Percentiles rank a stretch among this genome's conserved stretches.
phyloP scores from a whole-genome alignment of 2,888 invertebrate species.

The Agriopis marginaria region DNA sequence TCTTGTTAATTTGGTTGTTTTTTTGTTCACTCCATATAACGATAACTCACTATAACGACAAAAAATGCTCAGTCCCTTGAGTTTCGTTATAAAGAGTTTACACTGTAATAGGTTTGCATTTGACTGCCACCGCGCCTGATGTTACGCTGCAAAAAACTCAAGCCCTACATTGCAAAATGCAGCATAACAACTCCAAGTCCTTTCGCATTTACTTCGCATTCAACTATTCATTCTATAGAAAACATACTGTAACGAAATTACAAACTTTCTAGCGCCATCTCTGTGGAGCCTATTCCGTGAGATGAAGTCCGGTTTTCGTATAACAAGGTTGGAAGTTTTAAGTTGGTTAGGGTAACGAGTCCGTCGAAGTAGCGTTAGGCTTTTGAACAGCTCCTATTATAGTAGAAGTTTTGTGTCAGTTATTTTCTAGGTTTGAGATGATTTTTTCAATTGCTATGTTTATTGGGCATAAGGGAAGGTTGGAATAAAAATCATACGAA shows the following conservation, averaged over 20 bases:
- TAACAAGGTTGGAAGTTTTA: constrained; percentile 29
- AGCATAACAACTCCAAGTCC: constrained; percentile 34
- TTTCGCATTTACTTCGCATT: constrained; percentile 34
- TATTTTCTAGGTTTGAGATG: constrained; percentile 25
- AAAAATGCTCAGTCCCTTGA: no score
- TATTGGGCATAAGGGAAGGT: constrained; percentile 1
- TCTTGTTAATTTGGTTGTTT: no score
- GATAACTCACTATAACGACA: no score
- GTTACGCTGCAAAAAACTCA: constrained; percentile 13
- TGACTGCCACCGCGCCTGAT: no score
- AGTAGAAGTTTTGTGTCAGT: constrained; percentile 31
- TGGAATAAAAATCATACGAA: background rate
- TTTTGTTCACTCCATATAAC: no score
- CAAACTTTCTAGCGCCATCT: constrained; percentile 21
- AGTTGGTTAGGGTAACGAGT: constrained; percentile 36
- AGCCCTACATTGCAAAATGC: constrained; percentile 26
- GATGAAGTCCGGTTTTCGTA: constrained; percentile 22
- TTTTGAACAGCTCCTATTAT: constrained; percentile 33
- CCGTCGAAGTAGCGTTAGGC: constrained; percentile 35
- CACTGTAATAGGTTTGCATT: no score
- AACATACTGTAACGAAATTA: constrained; percentile 39
- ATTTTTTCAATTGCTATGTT: constrained; percentile 23
- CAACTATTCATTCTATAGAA: constrained; percentile 37
- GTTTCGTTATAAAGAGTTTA: no score
- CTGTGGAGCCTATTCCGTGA: constrained; percentile 19